Base-by-base conservation (phyloP, 2,888 invertebrate genomes). In the Drosophila mulleri region DNA sequence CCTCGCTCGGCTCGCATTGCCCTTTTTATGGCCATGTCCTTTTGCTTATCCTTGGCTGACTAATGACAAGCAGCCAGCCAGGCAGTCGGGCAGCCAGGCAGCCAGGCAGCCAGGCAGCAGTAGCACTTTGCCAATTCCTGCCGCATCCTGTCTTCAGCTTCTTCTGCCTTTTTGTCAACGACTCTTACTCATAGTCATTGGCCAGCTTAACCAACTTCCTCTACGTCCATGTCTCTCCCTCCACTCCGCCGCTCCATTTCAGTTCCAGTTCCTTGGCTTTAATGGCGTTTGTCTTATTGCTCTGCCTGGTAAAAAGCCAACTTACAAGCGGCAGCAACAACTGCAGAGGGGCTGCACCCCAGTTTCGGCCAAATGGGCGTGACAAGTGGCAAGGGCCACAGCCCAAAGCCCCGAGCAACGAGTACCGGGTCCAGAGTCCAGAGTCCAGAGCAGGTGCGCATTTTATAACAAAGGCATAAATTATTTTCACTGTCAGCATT, bases 401-500 rank as follows among this genome's bases (percentile, higher is more conserved):
- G 59, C 7, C 47, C 45, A 45, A 26, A 58, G 29, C n/a, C 29
- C 44, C 35, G 32, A 57, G 58, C 4, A 47, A 23, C 23, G 41
- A 58, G 29, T 9, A 23, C 44, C 11, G 29, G 45, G 29, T 14
- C 26, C 42, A 32, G 16, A 56, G 58, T 12, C 37, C 58, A 45
- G 44, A 58, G 45, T 18, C 48, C 48, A 59, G 59, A 72, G 71
- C 84, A 84, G 84, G 84, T 84, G 90, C 90, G 72, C 80, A 75
- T 79, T 78, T 71, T 77, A 82, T 77, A 89, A 88, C 90, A 88
- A 90, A 86, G 71, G 90, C 79, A 89, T 89, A 89, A 89, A 89
- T 89, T 89, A 89, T 90, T 90, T 88, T 74, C 74, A 74, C 90
- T 89, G 90, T 89, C 90, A 90, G 82, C 86, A 89, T 72, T 88